phyloP scores from a whole-genome alignment of 2,888 invertebrate species.

The Vanessa cardui region DNA sequence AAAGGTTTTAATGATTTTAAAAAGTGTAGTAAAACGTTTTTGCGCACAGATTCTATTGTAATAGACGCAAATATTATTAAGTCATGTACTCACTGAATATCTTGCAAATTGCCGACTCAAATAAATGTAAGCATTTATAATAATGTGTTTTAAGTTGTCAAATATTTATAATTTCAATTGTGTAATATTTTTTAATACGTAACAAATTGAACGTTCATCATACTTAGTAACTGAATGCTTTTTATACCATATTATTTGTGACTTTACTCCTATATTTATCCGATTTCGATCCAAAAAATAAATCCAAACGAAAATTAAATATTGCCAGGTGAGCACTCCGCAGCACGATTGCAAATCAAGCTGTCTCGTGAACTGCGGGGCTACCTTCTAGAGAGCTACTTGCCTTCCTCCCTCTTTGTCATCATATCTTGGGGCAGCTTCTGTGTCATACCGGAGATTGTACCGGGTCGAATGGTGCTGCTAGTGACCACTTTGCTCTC shows the following conservation, averaged over 20 bases:
- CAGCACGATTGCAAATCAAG: constrained; percentile 83
- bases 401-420: constrained; percentile 85
- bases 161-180: not conserved
- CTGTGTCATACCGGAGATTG: constrained; percentile 85
- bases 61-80: not conserved
- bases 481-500: constrained; percentile 85
- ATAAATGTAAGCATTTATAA: too few species aligned
- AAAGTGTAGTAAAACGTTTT: too few species aligned
- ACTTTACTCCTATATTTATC: not conserved
- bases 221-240: not conserved
- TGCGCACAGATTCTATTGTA: not conserved
- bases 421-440: constrained; percentile 87
- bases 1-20: too few species aligned
- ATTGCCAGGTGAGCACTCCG: constrained; percentile 82
- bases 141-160: not conserved
- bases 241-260: not conserved
- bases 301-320: not conserved
- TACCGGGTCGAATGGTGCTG: constrained; percentile 85
- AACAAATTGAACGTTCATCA: too few species aligned
- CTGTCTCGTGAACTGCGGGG: constrained; percentile 84
- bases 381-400: constrained; percentile 84
- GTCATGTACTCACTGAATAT: not conserved
- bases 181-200: too few species aligned
- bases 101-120: not conserved
- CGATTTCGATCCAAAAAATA: not conserved